Base-by-base conservation (phyloP, 64 coral and sea anemone species). In the Montipora efflorescens region DNA sequence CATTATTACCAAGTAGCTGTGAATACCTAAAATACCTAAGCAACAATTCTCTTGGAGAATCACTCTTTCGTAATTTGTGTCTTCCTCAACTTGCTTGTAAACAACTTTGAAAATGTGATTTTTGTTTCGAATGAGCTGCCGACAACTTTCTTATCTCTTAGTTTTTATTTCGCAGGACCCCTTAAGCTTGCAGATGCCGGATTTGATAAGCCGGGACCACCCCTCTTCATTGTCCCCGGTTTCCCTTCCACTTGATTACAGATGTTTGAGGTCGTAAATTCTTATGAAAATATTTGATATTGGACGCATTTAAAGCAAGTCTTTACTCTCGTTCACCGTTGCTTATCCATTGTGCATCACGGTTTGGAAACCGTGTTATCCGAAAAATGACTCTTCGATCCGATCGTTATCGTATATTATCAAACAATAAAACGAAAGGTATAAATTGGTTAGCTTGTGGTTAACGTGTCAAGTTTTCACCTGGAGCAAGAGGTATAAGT, bases 111-210 rank as follows among this genome's bases (percentile, higher is more conserved):
- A 83, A 86, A 86, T 49, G 64, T 8, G 7, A 16, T 12, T 78
- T 48, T 15, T 72, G 25, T 71, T 86, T 19, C 48, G 47, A 51
- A 43, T 71, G 80, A 64, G 70, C 66, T 86, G 66, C 82, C 70
- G 82, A 86, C 82, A 51, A 64, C 8, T 72, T 67, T 45, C 82
- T 86, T 86, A 86, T 86, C 82, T 44, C 16, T 12, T 50, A 7
- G 45, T 48, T 68, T 67, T 71, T 22, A 49, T 51, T 86, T 67
- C 19, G 66, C 82, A 45, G 36, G 82, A 44, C 64, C 20, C 19
- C 68, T 71, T 72, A 64, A 70, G 64, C 66, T 47, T 23, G 19
- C 82, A 86, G 82, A 86, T 86, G 82, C 82, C 82, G 82, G 44
- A 71, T 14, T 51, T 72, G 82, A 86, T 86, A 86, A 86, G 82